Conservation (phyloP, 2,888 invertebrate genomes). For the Vesta saturnalis region DNA sequence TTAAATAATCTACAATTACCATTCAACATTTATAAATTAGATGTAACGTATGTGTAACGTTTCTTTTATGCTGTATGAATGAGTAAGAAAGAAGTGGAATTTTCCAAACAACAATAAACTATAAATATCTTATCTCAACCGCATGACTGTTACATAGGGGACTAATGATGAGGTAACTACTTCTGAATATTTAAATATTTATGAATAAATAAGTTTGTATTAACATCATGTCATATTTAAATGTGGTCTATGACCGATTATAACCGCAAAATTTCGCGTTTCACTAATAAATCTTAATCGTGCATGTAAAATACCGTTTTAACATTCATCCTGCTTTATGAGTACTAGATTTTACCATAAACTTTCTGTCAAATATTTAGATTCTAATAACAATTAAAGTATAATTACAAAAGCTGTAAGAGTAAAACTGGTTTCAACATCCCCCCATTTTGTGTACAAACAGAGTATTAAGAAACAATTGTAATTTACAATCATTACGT, state of each 20-base stretch:
- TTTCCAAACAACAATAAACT: not conserved
- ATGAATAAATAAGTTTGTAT: not conserved
- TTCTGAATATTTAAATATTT: not conserved
- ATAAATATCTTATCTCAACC: slow-evolving; percentile 11
- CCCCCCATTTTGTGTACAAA: too few relatives aligned
- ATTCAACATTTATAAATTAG: too few relatives aligned
- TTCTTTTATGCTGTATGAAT: not conserved
- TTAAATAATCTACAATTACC: too few relatives aligned
- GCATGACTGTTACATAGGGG: slow-evolving; percentile 1
- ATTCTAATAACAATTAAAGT: too few relatives aligned
- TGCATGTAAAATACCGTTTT: too few relatives aligned
- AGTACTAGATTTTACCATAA: too few relatives aligned
- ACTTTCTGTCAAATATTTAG: too few relatives aligned
- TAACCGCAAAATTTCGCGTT: not conserved
- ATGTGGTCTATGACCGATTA: slow-evolving; percentile 4
- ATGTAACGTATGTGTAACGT: not conserved
- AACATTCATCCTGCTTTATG: not conserved
- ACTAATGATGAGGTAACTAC: not conserved
- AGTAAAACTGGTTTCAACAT: too few relatives aligned
- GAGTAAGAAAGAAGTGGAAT: not conserved
- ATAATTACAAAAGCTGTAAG: too few relatives aligned
- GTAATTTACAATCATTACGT: too few relatives aligned
- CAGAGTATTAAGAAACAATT: too few relatives aligned
- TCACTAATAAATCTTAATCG: too few relatives aligned
- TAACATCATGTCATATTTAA: not conserved